A percentile compares a stretch with the other conserved stretches of the same genome.
phyloP scores from a whole-genome alignment of 2,113 vertebrate genomes.

The Leptobrachium leishanense region DNA sequence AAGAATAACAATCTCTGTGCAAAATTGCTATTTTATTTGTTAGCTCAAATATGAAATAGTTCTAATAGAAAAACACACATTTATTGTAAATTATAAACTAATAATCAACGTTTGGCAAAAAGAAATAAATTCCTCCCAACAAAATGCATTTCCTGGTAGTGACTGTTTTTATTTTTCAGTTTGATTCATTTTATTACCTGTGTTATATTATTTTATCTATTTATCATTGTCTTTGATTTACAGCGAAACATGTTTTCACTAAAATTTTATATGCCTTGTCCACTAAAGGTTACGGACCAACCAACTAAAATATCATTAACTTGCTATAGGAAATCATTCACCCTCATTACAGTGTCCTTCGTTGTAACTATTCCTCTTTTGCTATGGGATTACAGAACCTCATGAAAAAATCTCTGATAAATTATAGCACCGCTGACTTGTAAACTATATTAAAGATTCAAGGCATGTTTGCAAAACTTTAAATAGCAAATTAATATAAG shows the following conservation, averaged over 20 bases:
- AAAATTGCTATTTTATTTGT: no score
- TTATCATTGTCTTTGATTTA: slow-evolving; percentile 46
- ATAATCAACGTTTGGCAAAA: slow-evolving; percentile 10
- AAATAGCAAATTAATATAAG: no score
- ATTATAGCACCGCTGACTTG: no score
- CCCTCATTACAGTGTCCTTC: slow-evolving; percentile 48
- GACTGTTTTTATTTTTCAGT: slow-evolving; percentile 17
- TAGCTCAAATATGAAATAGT: no score
- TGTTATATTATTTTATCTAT: slow-evolving; percentile 47
- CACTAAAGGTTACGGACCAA: slow-evolving; percentile 46
- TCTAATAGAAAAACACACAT: no score
- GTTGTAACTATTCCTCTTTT: slow-evolving; percentile 44
- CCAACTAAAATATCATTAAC: slow-evolving; percentile 51
- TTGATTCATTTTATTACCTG: slow-evolving; percentile 48
- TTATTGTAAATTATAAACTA: no score
- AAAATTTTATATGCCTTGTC: slow-evolving; percentile 48
- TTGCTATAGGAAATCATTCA: slow-evolving; percentile 49
- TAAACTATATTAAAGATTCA: no score
- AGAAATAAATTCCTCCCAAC: slow-evolving; percentile 15
- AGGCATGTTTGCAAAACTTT: no score
- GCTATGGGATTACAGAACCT: slow-evolving; percentile 37
- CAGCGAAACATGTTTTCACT: slow-evolving; percentile 50
- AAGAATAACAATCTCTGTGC: no score
- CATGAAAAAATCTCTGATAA: background rate
- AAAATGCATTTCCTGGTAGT: slow-evolving; percentile 30